phyloP scores from a whole-genome alignment of 2,888 invertebrate species.

The Dryomyza anilis region DNA sequence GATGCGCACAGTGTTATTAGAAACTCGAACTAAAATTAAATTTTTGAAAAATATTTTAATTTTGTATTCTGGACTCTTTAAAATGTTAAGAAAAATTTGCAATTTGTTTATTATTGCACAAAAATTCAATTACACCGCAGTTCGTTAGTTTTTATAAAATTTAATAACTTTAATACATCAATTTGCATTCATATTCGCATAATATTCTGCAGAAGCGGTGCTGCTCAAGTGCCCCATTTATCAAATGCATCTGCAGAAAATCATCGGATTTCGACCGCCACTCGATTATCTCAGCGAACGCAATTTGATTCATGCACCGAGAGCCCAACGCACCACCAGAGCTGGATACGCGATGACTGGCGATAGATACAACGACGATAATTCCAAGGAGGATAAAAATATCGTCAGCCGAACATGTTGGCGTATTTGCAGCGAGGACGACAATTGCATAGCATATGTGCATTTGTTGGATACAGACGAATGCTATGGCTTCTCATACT shows the following conservation, averaged over 20 bases:
- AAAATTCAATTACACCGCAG: background rate
- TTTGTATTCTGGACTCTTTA: no score
- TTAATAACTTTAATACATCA: background rate
- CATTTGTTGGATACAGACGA: constrained; percentile 54
- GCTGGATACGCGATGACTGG: constrained; percentile 28
- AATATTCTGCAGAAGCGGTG: constrained; percentile 45
- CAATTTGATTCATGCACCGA: constrained; percentile 50
- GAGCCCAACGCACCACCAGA: constrained; percentile 37
- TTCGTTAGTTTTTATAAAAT: background rate
- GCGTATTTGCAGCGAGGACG: constrained; percentile 53
- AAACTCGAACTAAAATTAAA: no score
- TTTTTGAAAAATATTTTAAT: no score
- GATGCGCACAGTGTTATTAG: no score
- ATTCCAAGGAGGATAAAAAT: constrained; percentile 9
- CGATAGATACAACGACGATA: constrained; percentile 16
- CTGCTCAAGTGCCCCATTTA: constrained; percentile 57
- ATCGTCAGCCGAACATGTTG: constrained; percentile 51
- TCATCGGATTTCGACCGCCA: constrained; percentile 58
- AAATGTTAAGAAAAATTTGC: no score
- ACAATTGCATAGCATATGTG: constrained; percentile 57
- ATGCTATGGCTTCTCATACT: constrained; percentile 57
- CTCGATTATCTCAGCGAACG: constrained; percentile 46
- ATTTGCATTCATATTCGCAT: background rate
- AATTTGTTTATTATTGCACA: background rate
- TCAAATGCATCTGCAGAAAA: constrained; percentile 59